Conservation (phyloP, 2,113 vertebrate genomes). For the Hassar affinis region DNA sequence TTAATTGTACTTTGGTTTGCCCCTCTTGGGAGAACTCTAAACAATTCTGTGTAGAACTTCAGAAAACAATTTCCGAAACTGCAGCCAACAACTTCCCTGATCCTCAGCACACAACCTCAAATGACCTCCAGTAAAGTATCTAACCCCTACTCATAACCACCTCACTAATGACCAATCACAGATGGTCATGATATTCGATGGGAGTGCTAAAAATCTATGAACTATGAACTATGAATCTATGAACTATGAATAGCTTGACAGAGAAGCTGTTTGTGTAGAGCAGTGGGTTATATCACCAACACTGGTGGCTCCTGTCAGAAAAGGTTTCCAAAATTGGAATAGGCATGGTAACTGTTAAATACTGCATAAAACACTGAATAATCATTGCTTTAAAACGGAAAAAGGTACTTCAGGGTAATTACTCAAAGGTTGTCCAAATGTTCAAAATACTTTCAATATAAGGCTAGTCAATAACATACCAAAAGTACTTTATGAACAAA, state of each 20-base stretch:
- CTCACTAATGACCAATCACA: not conserved
- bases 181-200: not conserved
- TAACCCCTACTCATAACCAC: not conserved
- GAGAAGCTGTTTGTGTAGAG: not conserved
- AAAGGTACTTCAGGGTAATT: not conserved
- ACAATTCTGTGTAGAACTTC: not conserved
- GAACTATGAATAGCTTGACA: not conserved
- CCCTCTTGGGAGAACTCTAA: not conserved
- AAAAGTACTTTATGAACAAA: not conserved
- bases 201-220: not conserved
- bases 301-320: too few relatives aligned
- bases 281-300: not conserved
- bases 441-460: not conserved
- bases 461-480: not conserved
- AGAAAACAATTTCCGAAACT: too few relatives aligned
- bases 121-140: not conserved
- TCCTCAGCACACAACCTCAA: not conserved
- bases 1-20: not conserved
- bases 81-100: not conserved
- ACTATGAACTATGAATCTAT: too few relatives aligned
- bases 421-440: not conserved
- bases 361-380: not conserved
- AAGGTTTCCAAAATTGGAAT: not conserved
- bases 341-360: not conserved
- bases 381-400: not conserved